Percentiles rank a stretch among this genome's conserved stretches.
Conservation (phyloP, 1,140 invertebrate genomes). For the Parasteatoda tepidariorum region DNA sequence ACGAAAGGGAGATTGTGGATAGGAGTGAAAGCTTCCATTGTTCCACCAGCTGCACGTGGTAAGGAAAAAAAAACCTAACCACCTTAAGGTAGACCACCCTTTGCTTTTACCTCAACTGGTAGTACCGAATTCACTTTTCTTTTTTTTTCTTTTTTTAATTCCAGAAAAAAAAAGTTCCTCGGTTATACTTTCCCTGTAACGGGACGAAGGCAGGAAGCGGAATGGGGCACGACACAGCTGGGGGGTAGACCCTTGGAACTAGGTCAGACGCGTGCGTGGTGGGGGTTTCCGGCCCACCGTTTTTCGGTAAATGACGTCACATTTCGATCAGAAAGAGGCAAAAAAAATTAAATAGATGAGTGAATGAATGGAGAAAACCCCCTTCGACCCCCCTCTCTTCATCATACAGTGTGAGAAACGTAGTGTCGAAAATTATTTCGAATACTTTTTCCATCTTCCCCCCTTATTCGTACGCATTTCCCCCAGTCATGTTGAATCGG, state of each 20-base stretch:
- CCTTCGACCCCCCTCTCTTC: not conserved
- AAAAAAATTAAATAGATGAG: conserved; percentile 4
- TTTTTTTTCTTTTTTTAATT: not conserved
- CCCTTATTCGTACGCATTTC: not conserved
- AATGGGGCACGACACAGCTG: not conserved
- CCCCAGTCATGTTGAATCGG: not conserved
- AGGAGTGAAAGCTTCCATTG: conserved; percentile 22
- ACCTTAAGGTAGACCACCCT: conserved; percentile 17
- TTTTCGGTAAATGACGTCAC: conserved; percentile 28
- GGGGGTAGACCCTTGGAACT: not conserved
- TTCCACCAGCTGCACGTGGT: conserved; percentile 12
- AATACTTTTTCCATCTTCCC: conserved; percentile 6
- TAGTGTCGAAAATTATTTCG: conserved; percentile 30
- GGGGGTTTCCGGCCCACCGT: conserved; percentile 1
- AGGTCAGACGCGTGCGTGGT: conserved; percentile 18
- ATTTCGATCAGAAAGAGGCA: not conserved
- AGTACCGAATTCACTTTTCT: not conserved
- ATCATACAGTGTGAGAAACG: conserved; percentile 26
- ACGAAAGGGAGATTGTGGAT: conserved; percentile 1
- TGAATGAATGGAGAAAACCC: not conserved
- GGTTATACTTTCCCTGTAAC: conserved; percentile 7
- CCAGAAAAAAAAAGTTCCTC: conserved; percentile 11
- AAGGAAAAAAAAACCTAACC: not conserved
- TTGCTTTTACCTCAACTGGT: conserved; percentile 10
- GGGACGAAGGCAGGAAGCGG: not conserved